Conservation (phyloP, 2,797 vertebrate species). For the Eulemur rubriventer region DNA sequence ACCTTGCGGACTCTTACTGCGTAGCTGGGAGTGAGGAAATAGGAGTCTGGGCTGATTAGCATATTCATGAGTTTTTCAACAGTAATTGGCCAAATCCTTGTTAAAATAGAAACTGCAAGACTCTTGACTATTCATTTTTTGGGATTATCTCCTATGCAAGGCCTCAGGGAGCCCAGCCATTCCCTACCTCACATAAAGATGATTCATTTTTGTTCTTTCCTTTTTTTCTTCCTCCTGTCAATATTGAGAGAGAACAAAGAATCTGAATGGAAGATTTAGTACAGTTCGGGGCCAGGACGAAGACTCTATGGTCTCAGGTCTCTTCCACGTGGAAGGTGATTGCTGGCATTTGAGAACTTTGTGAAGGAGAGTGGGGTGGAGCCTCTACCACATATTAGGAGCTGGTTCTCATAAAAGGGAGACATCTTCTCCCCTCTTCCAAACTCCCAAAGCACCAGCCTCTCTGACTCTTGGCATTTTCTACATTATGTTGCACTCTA, state of each 20-base stretch:
- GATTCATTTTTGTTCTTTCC: not conserved
- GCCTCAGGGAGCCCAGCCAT: not conserved
- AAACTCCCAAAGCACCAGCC: accelerated
- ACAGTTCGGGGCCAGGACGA: not conserved
- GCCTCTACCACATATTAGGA: accelerated
- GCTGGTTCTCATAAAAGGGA: not conserved
- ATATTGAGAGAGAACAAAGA: not conserved
- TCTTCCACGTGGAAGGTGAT: not conserved
- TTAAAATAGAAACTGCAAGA: not conserved
- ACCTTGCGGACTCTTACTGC: accelerated
- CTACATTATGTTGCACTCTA: not conserved
- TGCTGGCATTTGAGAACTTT: not conserved
- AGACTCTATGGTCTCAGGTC: not conserved
- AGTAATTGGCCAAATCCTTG: not conserved
- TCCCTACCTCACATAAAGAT: not conserved
- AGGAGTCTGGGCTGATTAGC: not conserved
- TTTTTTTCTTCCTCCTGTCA: not conserved
- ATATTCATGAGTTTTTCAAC: not conserved
- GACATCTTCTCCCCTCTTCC: no score
- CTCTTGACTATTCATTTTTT: not conserved
- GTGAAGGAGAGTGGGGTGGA: accelerated
- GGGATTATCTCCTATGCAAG: not conserved
- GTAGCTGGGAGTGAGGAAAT: not conserved
- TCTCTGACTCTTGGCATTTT: not conserved
- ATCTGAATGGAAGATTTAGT: accelerated